phyloP scores from a whole-genome alignment of 2,888 invertebrate species.

The Idaea straminata region DNA sequence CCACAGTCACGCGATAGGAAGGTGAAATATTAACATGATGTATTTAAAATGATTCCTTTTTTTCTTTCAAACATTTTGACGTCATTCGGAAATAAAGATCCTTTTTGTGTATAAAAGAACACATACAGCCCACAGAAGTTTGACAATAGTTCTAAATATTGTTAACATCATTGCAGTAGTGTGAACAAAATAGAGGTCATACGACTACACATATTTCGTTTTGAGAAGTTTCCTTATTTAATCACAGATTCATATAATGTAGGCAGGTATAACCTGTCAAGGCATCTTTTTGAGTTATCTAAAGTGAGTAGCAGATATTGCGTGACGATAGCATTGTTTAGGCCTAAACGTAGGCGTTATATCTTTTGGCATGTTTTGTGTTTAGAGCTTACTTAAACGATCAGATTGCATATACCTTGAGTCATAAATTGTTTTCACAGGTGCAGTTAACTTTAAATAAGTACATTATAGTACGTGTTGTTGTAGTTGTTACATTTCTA shows the following conservation, averaged over 20 bases:
- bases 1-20: neutral
- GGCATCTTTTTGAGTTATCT: constrained; percentile 12
- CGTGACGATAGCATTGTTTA: constrained; percentile 23
- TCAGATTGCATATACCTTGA: constrained; percentile 23
- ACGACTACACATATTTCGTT: neutral
- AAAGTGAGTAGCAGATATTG: constrained; percentile 8
- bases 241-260: neutral
- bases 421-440: constrained; percentile 32
- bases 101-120: neutral
- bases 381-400: constrained; percentile 14
- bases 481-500: neutral
- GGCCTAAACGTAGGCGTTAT: constrained; percentile 14
- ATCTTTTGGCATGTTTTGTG: constrained; percentile 22
- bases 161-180: neutral
- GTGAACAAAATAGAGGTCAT: neutral
- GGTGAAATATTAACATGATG: neutral
- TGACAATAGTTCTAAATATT: neutral
- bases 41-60: neutral
- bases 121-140: neutral
- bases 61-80: neutral
- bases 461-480: constrained; percentile 11
- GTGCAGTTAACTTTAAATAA: constrained; percentile 28
- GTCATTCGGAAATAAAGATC: neutral
- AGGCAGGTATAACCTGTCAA: neutral
- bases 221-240: neutral